phyloP scores from a whole-genome alignment of 2,888 invertebrate species.

The Caenorhabditis panamensis region DNA sequence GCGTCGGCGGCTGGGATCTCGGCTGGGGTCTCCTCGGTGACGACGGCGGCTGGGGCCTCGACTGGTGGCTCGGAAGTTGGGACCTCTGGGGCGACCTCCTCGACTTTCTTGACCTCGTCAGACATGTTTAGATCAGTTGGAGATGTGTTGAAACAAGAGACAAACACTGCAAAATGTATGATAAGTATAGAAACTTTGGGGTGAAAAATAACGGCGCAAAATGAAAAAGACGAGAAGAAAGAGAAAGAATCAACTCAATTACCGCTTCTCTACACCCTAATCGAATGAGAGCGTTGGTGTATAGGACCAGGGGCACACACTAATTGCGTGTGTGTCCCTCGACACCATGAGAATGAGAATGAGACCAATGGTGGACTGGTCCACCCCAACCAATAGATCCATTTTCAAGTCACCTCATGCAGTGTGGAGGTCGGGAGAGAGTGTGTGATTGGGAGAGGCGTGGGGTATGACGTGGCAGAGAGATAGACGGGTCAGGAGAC shows the following conservation, averaged over 20 bases:
- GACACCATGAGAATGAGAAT: background rate
- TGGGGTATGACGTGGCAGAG: background rate
- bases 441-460: too few relatives aligned
- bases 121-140: conserved; percentile 34
- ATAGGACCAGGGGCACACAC: background rate
- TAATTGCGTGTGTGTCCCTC: background rate
- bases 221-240: background rate
- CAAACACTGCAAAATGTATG: conserved; percentile 21
- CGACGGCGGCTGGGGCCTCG: conserved; percentile 44
- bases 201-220: background rate
- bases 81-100: conserved; percentile 64
- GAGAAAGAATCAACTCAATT: conserved; percentile 4
- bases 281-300: background rate
- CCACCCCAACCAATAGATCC: too few relatives aligned
- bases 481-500: background rate
- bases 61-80: conserved; percentile 70
- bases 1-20: conserved; percentile 36
- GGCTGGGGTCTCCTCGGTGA: conserved; percentile 24
- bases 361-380: background rate
- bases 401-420: too few relatives aligned
- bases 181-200: background rate
- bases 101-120: conserved; percentile 47
- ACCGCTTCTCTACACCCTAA: background rate
- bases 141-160: background rate
- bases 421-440: background rate